Evolutionary conservation across 2,888 invertebrate species (phyloP).

Genomic region (Caenorhabditis zanzibari): DNA sequence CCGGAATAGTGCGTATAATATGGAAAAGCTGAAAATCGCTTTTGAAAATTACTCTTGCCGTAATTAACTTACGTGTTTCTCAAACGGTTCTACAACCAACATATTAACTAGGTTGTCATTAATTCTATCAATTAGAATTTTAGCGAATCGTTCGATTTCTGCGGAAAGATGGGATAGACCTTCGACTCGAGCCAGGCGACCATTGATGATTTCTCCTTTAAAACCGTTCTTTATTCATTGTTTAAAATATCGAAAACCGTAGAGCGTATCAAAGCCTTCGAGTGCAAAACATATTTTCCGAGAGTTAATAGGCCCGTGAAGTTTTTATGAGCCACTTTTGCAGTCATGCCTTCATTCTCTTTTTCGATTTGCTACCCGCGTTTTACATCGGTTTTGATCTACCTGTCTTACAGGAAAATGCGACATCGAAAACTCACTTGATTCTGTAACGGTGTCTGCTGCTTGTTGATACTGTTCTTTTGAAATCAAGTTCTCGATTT

Average conservation of each 20-base stretch:
- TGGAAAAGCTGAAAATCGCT: slow-evolving; percentile 68
- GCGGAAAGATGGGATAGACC: slow-evolving; percentile 77
- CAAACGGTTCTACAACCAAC: slow-evolving; percentile 80
- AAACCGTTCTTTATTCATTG: too few relatives aligned
- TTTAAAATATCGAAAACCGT: too few relatives aligned
- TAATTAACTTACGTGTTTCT: slow-evolving; percentile 70
- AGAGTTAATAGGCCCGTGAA: too few relatives aligned
- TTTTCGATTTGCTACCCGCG: not conserved
- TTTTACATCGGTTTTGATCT: not conserved
- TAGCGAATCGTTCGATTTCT: slow-evolving; percentile 61
- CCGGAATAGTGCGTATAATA: slow-evolving; percentile 69
- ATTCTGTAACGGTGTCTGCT: slow-evolving; percentile 61
- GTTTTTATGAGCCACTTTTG: too few relatives aligned
- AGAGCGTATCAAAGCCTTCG: too few relatives aligned
- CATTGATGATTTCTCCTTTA: slow-evolving; percentile 75
- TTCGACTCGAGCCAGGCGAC: slow-evolving; percentile 75
- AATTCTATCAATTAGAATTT: slow-evolving; percentile 70
- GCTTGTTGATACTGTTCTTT: slow-evolving; percentile 62
- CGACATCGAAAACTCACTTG: slow-evolving; percentile 26
- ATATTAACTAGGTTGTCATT: slow-evolving; percentile 75
- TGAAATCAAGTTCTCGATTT: slow-evolving; percentile 61
- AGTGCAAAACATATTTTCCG: too few relatives aligned
- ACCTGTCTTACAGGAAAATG: not conserved
- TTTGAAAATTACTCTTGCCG: not conserved
- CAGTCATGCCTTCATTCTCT: not conserved